Evolutionary conservation across 1,140 invertebrate genomes (phyloP).

Genomic region (Papilio aristodemus): DNA sequence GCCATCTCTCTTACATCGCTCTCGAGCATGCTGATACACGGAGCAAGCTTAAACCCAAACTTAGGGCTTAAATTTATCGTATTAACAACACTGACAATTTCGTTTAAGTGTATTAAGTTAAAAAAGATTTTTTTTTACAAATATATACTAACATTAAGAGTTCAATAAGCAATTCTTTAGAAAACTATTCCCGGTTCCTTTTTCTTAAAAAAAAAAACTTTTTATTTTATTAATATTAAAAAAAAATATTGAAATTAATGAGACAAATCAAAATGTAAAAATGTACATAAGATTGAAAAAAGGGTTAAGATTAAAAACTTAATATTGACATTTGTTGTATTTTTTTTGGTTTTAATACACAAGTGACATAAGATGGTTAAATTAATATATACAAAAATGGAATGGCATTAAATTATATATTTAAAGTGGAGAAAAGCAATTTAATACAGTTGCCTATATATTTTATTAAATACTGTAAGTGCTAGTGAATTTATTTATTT

Average conservation of each 20-base stretch:
- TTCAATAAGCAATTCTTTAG: neutral
- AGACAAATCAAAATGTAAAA: no score
- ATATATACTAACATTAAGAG: neutral
- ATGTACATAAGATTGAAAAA: neutral
- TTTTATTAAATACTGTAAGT: no score
- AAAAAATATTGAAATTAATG: no score
- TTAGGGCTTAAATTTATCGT: neutral
- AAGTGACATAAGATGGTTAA: neutral
- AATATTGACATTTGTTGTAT: neutral
- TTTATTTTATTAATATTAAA: no score
- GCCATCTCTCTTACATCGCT: no score
- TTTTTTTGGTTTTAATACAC: neutral
- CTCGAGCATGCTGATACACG: no score
- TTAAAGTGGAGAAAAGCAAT: neutral
- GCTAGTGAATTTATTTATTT: no score
- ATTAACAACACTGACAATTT: constrained; percentile 10
- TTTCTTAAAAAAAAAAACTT: no score
- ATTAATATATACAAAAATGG: neutral
- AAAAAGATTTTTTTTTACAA: neutral
- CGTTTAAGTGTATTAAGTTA: neutral
- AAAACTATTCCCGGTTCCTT: no score
- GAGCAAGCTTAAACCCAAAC: no score
- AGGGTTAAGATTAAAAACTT: neutral
- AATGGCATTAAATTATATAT: constrained; percentile 6
- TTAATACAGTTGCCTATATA: neutral